phyloP scores from a whole-genome alignment of 1,140 invertebrate species.

The Magallana ariakensis region DNA sequence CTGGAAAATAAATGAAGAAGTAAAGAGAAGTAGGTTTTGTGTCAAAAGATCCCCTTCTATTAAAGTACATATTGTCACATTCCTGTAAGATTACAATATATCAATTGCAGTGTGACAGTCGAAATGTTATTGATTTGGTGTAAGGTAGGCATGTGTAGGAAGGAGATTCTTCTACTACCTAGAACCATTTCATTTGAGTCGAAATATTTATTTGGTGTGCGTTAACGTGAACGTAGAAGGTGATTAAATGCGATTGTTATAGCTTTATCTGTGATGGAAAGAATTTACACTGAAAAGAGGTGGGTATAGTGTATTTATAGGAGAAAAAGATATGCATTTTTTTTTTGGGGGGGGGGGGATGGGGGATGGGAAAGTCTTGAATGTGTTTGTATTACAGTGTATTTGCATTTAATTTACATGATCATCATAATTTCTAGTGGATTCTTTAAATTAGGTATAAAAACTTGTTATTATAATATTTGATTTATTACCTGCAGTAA shows the following conservation, averaged over 20 bases:
- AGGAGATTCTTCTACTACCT: too few relatives aligned
- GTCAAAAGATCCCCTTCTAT: not conserved
- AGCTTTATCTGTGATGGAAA: not conserved
- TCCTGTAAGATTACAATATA: constrained; percentile 35
- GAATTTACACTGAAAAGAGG: not conserved
- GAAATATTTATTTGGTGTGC: not conserved
- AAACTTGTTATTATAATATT: too few relatives aligned
- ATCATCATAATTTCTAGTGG: not conserved
- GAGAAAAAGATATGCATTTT: too few relatives aligned
- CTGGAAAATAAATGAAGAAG: not conserved
- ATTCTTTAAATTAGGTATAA: too few relatives aligned
- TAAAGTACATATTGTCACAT: constrained; percentile 37
- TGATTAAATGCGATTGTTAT: not conserved
- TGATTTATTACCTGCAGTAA: too few relatives aligned
- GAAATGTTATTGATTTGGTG: constrained; percentile 20
- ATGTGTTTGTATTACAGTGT: too few relatives aligned
- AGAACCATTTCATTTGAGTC: too few relatives aligned
- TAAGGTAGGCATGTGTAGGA: not conserved
- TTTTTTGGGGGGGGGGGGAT: too few relatives aligned
- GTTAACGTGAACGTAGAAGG: not conserved
- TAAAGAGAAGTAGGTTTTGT: constrained; percentile 11
- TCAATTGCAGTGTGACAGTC: constrained; percentile 26
- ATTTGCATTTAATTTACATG: not conserved
- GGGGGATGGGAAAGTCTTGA: too few relatives aligned
- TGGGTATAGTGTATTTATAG: not conserved